These are phyloP conservation scores for Macrocentrus cingulum DNA, from an alignment of 1,140 invertebrate species.

Conservation along the genomic window DNA sequence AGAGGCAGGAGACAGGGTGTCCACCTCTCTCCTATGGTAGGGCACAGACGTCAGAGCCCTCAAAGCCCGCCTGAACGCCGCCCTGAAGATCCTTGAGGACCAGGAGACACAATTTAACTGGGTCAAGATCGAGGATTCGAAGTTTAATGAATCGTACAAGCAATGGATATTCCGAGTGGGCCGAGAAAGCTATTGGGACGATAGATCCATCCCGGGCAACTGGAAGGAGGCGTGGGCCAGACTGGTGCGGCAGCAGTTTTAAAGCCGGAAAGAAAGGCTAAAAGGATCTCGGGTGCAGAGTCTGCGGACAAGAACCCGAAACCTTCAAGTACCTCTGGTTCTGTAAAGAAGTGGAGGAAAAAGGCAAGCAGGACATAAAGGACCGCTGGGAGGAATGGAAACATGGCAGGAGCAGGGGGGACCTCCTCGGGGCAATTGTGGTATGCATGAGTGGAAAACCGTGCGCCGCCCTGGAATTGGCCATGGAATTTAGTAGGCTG, in stretches of 20 bases:
- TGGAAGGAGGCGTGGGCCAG: constrained; percentile 22
- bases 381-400: no score
- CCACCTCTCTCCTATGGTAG: background rate
- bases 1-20: background rate
- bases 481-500: no score
- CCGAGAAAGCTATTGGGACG: constrained; percentile 16
- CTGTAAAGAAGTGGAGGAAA: no score
- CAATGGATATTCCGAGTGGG: background rate
- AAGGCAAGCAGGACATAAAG: no score
- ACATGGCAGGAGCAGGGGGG: no score
- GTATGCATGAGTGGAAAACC: no score
- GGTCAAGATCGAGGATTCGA: background rate
- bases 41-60: background rate
- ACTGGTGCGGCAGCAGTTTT: constrained; percentile 27
- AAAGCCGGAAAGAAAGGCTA: constrained; percentile 16
- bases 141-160: background rate
- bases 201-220: background rate
- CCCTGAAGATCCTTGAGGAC: background rate
- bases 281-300: background rate
- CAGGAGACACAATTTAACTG: background rate
- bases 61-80: background rate
- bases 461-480: no score
- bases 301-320: background rate
- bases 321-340: no score
- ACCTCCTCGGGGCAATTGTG: no score